Evolutionary conservation across 2,113 vertebrate genomes (phyloP).

Genomic region (Megaleporinus macrocephalus): DNA sequence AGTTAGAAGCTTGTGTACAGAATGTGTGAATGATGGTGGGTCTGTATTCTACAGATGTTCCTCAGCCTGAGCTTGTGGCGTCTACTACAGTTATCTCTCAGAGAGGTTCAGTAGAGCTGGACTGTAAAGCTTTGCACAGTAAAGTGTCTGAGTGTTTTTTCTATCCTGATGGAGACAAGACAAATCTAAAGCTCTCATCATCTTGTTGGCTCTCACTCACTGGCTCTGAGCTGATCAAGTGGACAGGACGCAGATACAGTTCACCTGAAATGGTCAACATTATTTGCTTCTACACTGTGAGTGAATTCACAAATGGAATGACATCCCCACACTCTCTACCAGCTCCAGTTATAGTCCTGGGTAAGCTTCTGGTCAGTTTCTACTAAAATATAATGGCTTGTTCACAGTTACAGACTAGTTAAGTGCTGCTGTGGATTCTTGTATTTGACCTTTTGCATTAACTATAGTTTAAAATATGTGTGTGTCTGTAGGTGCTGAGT

Average conservation of each 20-base stretch:
- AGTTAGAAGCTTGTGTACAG: too few species aligned
- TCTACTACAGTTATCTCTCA: constrained; percentile 8
- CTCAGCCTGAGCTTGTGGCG: not conserved
- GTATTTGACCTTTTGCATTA: too few species aligned
- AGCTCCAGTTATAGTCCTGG: not conserved
- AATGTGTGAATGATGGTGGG: not conserved
- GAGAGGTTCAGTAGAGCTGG: constrained; percentile 21
- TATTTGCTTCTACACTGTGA: not conserved
- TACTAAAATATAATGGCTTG: not conserved
- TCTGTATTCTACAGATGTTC: not conserved
- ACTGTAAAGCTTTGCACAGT: constrained; percentile 12
- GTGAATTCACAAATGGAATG: not conserved
- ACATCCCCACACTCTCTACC: not conserved
- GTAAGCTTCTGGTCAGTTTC: not conserved
- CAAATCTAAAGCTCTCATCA: not conserved
- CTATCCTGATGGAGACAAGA: not conserved
- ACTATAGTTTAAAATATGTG: too few species aligned
- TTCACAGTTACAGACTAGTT: not conserved
- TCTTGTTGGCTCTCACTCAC: constrained; percentile 36
- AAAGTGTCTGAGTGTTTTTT: constrained; percentile 34
- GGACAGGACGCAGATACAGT: constrained; percentile 20
- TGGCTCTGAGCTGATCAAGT: constrained; percentile 33
- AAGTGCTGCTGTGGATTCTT: too few species aligned
- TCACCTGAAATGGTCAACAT: constrained; percentile 22
- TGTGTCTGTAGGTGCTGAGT: too few species aligned